phyloP scores from a whole-genome alignment of 2,888 invertebrate species.

The Drosophila vallismaia region DNA sequence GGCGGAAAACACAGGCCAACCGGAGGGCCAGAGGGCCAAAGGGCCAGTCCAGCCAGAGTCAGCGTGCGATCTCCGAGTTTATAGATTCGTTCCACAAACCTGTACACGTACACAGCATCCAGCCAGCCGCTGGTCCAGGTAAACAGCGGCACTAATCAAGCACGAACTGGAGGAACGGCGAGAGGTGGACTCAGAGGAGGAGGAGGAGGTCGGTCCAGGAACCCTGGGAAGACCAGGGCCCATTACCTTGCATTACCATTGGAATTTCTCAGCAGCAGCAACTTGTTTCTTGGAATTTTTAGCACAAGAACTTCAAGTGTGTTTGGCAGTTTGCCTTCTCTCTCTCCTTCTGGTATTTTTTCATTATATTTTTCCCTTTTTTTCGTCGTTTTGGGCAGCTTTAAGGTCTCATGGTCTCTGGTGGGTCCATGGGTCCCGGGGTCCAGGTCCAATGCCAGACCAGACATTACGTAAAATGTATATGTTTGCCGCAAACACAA shows the following conservation, averaged over 20 bases:
- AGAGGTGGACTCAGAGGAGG: slow-evolving; percentile 19
- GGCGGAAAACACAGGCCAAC: slow-evolving; percentile 21
- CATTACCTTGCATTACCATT: slow-evolving; percentile 71
- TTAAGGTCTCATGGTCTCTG: slow-evolving; percentile 22
- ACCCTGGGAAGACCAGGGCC: slow-evolving; percentile 41
- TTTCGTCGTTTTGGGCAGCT: slow-evolving; percentile 30
- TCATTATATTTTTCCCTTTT: slow-evolving; percentile 3
- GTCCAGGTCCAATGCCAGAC: slow-evolving; percentile 40
- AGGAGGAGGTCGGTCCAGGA: slow-evolving; percentile 21
- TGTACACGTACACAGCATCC: slow-evolving; percentile 52
- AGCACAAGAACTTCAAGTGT: slow-evolving; percentile 62
- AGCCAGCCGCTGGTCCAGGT: slow-evolving; percentile 62
- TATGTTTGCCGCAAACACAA: slow-evolving; percentile 44
- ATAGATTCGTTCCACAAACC: slow-evolving; percentile 79
- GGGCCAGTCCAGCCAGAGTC: slow-evolving; percentile 29
- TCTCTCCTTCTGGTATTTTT: not conserved
- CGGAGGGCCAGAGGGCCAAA: not conserved
- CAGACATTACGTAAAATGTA: slow-evolving; percentile 52
- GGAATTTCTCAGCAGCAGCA: slow-evolving; percentile 66
- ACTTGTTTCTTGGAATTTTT: slow-evolving; percentile 73
- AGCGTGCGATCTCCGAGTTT: slow-evolving; percentile 69
- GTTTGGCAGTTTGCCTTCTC: slow-evolving; percentile 8
- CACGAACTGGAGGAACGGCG: slow-evolving; percentile 26
- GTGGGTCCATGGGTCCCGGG: not conserved
- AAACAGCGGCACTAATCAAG: slow-evolving; percentile 76